phyloP scores from a whole-genome alignment of 2,888 invertebrate species.

The Diadegma fenestrale region DNA sequence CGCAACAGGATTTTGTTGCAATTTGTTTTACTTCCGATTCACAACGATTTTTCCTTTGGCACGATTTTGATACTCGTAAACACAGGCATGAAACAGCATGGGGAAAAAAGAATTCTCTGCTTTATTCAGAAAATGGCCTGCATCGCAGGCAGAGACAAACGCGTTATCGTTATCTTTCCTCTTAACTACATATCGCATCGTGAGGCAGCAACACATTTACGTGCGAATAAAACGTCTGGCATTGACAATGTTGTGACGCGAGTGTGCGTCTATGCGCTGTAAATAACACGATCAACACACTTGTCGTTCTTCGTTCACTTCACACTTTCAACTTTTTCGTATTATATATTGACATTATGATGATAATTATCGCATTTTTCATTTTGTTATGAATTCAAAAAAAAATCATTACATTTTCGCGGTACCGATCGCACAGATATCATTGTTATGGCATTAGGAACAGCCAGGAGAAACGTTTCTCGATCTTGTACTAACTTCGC shows the following conservation, averaged over 20 bases:
- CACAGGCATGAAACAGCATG: neutral
- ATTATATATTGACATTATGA: constrained; percentile 1
- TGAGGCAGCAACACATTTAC: neutral
- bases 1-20: too few species aligned
- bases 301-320: neutral
- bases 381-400: neutral
- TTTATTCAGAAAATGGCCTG: constrained; percentile 28
- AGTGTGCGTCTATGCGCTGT: neutral
- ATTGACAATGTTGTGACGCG: neutral
- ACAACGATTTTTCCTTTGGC: neutral
- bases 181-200: constrained; percentile 1
- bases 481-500: neutral
- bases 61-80: neutral
- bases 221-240: constrained; percentile 1
- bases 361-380: neutral
- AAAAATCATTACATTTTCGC: neutral
- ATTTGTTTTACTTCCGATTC: too few species aligned
- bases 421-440: neutral
- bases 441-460: too few species aligned
- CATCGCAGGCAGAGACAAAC: neutral
- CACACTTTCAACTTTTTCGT: neutral
- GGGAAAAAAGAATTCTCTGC: neutral
- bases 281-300: neutral
- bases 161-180: constrained; percentile 30
- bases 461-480: neutral